Evolutionary conservation across 2,888 invertebrate species (phyloP).

Genomic region (Venusia cambrica): DNA sequence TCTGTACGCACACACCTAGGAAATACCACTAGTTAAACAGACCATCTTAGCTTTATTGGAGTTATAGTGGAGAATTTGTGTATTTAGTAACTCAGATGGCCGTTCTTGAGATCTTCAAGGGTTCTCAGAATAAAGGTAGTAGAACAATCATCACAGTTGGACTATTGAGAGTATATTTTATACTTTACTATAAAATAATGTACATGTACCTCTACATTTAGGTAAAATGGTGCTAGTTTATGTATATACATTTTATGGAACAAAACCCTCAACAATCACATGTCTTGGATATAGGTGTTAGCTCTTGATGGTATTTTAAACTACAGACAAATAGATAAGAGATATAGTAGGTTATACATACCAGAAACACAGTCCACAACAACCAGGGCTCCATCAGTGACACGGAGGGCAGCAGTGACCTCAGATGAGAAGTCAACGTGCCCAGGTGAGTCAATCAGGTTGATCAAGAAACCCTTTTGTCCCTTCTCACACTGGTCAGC

Average conservation of each 20-base stretch:
- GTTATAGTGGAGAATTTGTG: neutral
- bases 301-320: too few species aligned
- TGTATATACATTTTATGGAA: too few species aligned
- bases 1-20: slow-evolving; percentile 99
- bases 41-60: too few species aligned
- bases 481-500: slow-evolving; percentile 94
- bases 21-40: too few species aligned
- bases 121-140: slow-evolving; percentile 20
- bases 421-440: slow-evolving; percentile 99
- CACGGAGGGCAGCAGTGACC: slow-evolving; percentile 99
- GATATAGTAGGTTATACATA: too few species aligned
- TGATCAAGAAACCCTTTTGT: slow-evolving; percentile 98
- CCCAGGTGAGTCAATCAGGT: slow-evolving; percentile 99
- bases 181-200: too few species aligned
- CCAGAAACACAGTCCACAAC: slow-evolving; percentile 99
- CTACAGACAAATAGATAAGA: too few species aligned
- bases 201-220: too few species aligned
- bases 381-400: slow-evolving; percentile 99
- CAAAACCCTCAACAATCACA: too few species aligned
- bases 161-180: too few species aligned
- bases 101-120: slow-evolving; percentile 21
- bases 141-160: slow-evolving; percentile 23
- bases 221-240: too few species aligned
- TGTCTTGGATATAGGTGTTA: too few species aligned
- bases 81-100: slow-evolving; percentile 14